A percentile compares a stretch with the other conserved stretches of the same genome.
These are phyloP conservation scores for Coccyzus lansbergi DNA, from an alignment of 2,797 vertebrate species.

Conservation along the genomic window DNA sequence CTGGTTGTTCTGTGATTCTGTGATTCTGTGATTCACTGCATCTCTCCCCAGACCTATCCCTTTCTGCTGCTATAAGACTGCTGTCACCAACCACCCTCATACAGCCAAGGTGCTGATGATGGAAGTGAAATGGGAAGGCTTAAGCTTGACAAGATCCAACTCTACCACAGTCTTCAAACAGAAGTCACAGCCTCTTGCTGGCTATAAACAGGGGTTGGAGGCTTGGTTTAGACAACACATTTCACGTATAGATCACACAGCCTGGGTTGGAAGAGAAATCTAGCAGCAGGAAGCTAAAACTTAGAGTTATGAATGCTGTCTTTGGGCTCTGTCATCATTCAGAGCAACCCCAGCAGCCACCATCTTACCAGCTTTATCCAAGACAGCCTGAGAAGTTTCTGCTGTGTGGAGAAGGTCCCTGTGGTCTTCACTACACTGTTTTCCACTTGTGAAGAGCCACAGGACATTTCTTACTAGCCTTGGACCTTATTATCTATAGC, in stretches of 20 bases:
- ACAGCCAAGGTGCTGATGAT: background rate
- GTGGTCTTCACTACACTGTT: background rate
- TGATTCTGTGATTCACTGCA: too few species aligned
- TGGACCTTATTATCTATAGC: background rate
- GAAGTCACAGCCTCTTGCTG: background rate
- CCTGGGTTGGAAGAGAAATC: background rate
- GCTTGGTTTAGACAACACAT: background rate
- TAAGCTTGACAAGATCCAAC: background rate
- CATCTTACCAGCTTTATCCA: background rate
- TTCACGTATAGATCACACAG: background rate
- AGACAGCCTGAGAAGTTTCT: background rate
- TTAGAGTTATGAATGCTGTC: background rate
- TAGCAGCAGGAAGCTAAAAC: background rate
- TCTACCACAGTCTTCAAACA: background rate
- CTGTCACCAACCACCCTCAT: background rate
- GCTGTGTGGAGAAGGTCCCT: background rate
- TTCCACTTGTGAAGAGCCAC: background rate
- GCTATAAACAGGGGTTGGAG: background rate
- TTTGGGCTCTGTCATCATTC: background rate
- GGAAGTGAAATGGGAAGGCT: rapidly evolving
- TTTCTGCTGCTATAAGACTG: background rate
- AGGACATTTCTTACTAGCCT: background rate
- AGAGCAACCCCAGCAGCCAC: background rate
- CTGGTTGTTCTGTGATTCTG: too few species aligned
- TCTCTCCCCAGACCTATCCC: background rate